Evolutionary conservation across 2,797 vertebrate species (phyloP).

Genomic region (Tokudaia muenninki): DNA sequence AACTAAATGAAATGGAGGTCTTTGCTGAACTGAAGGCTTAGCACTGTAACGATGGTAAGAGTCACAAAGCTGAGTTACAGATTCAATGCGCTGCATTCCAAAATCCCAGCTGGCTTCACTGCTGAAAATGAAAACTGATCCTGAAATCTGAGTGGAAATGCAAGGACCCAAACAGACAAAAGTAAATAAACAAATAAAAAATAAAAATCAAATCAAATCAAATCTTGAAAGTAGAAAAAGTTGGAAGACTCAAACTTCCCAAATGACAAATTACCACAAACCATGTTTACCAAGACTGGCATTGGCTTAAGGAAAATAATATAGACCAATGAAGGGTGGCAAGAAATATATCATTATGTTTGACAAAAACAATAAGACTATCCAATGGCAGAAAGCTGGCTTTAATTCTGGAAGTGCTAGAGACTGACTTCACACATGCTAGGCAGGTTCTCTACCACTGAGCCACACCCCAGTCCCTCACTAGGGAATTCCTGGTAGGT

Average conservation of each 20-base stretch:
- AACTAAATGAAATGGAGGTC: neutral
- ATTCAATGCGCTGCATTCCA: neutral
- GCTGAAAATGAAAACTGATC: neutral
- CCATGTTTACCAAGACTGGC: neutral
- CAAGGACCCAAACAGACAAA: neutral
- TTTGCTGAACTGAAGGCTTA: neutral
- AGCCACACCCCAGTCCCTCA: neutral
- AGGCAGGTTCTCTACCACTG: neutral
- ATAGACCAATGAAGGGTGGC: neutral
- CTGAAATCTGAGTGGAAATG: constrained; percentile 25
- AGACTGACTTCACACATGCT: neutral
- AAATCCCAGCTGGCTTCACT: neutral
- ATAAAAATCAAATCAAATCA: neutral
- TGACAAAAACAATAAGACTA: neutral
- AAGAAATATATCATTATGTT: neutral
- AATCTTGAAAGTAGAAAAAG: constrained; percentile 33
- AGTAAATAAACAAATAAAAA: neutral
- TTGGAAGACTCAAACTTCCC: neutral
- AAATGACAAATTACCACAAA: constrained; percentile 28
- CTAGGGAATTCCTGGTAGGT: neutral
- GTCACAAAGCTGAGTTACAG: neutral
- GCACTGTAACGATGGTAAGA: neutral
- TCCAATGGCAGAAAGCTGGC: neutral
- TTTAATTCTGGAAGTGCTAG: neutral
- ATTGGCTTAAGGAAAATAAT: neutral